Percentiles rank a stretch among this genome's conserved stretches.
phyloP scores from a whole-genome alignment of 1,140 invertebrate genomes.

The Eumaeus atala region DNA sequence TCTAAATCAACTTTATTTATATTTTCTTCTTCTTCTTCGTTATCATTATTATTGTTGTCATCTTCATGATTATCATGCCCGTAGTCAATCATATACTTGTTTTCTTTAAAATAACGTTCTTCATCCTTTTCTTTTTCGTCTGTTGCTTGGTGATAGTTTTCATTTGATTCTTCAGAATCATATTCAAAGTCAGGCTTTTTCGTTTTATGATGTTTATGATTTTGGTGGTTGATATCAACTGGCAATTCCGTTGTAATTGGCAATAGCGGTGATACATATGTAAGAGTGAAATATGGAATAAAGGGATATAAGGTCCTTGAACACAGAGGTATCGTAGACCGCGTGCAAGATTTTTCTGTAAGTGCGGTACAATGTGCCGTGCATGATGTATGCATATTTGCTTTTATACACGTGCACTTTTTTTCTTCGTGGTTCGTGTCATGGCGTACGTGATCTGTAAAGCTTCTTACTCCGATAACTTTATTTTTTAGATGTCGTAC shows the following conservation, averaged over 20 bases:
- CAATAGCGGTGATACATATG: not conserved
- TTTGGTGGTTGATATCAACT: not conserved
- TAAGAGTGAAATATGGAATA: not conserved
- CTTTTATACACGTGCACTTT: not conserved
- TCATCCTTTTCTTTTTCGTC: not conserved
- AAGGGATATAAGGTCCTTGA: not conserved
- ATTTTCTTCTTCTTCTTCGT: constrained; percentile 1
- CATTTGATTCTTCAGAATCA: not conserved
- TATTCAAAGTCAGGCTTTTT: not conserved
- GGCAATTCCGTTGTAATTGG: not conserved
- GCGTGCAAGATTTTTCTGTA: not conserved
- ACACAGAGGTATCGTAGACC: not conserved
- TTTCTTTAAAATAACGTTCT: not conserved
- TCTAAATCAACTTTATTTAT: constrained; percentile 10
- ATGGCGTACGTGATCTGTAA: not conserved
- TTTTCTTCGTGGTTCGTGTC: not conserved
- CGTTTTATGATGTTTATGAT: constrained; percentile 1
- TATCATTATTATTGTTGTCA: constrained; percentile 3
- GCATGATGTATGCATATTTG: not conserved
- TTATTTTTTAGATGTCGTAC: not conserved
- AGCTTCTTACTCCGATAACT: constrained; percentile 14
- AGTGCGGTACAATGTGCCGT: not conserved
- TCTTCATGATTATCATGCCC: too few species aligned
- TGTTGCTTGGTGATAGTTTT: not conserved
- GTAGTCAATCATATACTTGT: too few species aligned